These are phyloP conservation scores for Anoncus sp. DNA, from an alignment of 2,888 invertebrate species.

Conservation along the genomic window DNA sequence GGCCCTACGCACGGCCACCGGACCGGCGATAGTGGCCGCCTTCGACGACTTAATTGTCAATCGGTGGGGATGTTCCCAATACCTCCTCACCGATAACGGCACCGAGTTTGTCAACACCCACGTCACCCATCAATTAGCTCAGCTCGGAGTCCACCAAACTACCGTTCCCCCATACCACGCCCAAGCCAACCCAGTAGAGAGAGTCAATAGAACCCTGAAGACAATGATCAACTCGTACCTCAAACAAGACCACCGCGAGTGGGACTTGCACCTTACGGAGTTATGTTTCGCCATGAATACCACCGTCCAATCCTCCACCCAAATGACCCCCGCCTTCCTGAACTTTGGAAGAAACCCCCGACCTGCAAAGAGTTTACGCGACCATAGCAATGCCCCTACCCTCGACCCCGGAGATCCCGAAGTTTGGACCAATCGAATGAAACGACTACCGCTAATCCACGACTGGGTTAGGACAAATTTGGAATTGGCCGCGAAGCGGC, in stretches of 20 bases:
- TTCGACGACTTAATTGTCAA: no score
- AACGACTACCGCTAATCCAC: neutral
- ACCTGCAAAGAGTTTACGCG: constrained; percentile 30
- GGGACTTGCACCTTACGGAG: constrained; percentile 67
- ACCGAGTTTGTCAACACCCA: constrained; percentile 64
- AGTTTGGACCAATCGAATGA: neutral
- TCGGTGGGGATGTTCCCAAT: constrained; percentile 69
- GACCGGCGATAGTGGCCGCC: no score
- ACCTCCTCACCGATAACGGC: constrained; percentile 67
- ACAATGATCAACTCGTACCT: constrained; percentile 51
- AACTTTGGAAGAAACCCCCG: constrained; percentile 60
- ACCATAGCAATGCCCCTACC: neutral
- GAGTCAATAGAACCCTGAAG: constrained; percentile 25
- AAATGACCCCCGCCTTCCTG: no score
- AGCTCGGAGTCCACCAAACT: no score
- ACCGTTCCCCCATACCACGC: constrained; percentile 43
- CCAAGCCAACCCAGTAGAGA: no score
- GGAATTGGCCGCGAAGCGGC: neutral
- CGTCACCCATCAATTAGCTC: constrained; percentile 1
- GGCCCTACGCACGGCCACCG: no score
- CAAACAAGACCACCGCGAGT: constrained; percentile 53
- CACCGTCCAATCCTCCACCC: constrained; percentile 65
- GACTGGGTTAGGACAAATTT: neutral
- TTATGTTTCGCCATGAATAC: constrained; percentile 70
- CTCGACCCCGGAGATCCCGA: neutral